Base-by-base conservation (phyloP, 2,888 invertebrate species). In the Tenthredo mesomela region DNA sequence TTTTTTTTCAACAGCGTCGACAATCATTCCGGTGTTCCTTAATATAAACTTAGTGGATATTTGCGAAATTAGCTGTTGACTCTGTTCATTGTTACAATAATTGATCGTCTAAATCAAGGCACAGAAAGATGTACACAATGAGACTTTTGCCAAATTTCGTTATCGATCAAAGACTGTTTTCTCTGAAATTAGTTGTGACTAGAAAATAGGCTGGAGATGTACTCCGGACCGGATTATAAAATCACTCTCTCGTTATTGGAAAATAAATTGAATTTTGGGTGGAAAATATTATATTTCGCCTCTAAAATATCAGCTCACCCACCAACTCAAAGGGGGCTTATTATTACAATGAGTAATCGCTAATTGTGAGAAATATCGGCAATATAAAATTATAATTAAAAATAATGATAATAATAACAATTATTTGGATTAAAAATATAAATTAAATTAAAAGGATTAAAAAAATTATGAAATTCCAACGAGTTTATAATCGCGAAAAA, bases 21-120 rank as follows among this genome's bases (percentile, higher is more conserved):
- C 80, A 80, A 80, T 80, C 80, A 80, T 80, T 80, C 25, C 80
- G 61, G 80, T 80, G 80, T 61, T 80, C 61, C 61, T 80, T 61
- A 61, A 80, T 21, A n/a, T 40, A n/a, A 61, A 80, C 37, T 40
- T 10, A 61, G 29, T 40, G 37, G 18, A 80, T 61, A 80, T 33
- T 61, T n/a, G 33, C 54, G 15, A 50, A 50, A n/a, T n/a, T 50
- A 33, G 29, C 29, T 54, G 29, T 54, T 54, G 73, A 73, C 40
- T 73, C 73, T 43, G 43, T 73, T 73, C 7, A 43, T 73, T 25
- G 40, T 50, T 29, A 54, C 0, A 1, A 25, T 33, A 37, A 12
- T 25, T 29, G 21, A 25, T 65, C 65, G 65, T 65, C 12, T 6
- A 3, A 29, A 65, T 65, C 29, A 6, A 33, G 4, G 33, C 25